Evolutionary conservation across 2,797 vertebrate genomes (phyloP), one percentile per base, ranked within the genome.

Genomic region (Balearica regulorum): DNA sequence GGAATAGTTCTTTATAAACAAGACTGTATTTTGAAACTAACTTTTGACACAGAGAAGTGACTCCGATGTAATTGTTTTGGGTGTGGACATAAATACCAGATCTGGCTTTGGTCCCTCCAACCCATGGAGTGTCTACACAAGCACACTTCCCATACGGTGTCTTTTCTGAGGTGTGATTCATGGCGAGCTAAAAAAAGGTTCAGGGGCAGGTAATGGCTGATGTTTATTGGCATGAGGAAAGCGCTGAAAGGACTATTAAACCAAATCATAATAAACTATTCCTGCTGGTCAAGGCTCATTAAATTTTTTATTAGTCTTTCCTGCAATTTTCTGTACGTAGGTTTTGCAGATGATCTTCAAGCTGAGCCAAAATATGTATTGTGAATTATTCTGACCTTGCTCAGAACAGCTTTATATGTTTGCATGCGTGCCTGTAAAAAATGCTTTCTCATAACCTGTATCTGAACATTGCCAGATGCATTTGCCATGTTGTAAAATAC

Each of bases 281-380:
- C 66, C 65, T 58, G 49, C 49, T 81, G 49, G 46, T 71, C 55
- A 53, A 37, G 60, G 62, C 58, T 85, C 49, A 78, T 91, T 91
- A 37, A 17, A 21, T 25, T 58, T 92, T 93, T 91, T 88, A 94
- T 79, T 96, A 65, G 54, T 61, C 55, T 83, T 48, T 21, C 35
- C 18, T 43, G 51, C 37, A 78, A 18, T 91, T 95, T 90, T 87
- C 83, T 64, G 6, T 39, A 31, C 9, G 29, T 44, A 62, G 17
- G 60, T 93, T 93, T 93, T 94, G 44, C 73, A 64, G 82, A 82
- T 80, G 71, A 65, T 72, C 41, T 85, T 91, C 53, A 86, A 86
- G 54, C 66, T 58, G 64, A 94, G 84, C 54, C 84, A 97, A 82
- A 83, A 93, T 48, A 69, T 1, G 16, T 37, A 76, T 51, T 29